Percentiles rank a stretch among this genome's conserved stretches.
phyloP scores from a whole-genome alignment of 2,113 vertebrate genomes.

The Cyprinodon tularosa region DNA sequence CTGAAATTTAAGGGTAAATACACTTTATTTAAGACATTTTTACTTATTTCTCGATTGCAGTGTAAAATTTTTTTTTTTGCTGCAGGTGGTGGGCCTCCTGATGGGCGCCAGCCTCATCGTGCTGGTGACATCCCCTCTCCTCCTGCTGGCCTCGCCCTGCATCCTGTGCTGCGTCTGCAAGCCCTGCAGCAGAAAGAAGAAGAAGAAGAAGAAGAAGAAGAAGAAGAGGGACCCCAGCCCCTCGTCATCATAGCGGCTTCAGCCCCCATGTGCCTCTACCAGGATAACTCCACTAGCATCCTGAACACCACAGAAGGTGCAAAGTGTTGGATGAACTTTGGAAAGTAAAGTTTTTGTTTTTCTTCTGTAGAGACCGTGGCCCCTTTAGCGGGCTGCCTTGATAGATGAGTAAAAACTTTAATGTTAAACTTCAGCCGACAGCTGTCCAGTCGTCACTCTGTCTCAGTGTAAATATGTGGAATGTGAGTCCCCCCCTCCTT shows the following conservation, averaged over 20 bases:
- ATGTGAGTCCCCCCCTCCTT: constrained; percentile 28
- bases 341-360: constrained; percentile 5
- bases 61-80: background rate
- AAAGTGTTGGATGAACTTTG: constrained; percentile 4
- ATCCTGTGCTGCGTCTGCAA: constrained; percentile 96
- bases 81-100: constrained; percentile 95
- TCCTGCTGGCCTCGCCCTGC: constrained; percentile 93
- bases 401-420: constrained; percentile 3
- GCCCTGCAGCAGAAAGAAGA: constrained; percentile 86
- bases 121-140: constrained; percentile 92
- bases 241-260: constrained; percentile 53
- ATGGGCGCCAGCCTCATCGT: constrained; percentile 91
- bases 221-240: constrained; percentile 66
- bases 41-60: too few species aligned
- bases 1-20: too few species aligned
- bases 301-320: constrained; percentile 8
- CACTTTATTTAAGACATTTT: too few species aligned
- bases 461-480: constrained; percentile 43
- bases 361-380: constrained; percentile 2
- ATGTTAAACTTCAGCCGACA: constrained; percentile 2
- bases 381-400: background rate
- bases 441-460: constrained; percentile 6
- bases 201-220: constrained; percentile 66
- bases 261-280: constrained; percentile 17
- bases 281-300: constrained; percentile 10